Base-by-base conservation (phyloP, 2,888 invertebrate genomes). In the Luperina nickerlii region DNA sequence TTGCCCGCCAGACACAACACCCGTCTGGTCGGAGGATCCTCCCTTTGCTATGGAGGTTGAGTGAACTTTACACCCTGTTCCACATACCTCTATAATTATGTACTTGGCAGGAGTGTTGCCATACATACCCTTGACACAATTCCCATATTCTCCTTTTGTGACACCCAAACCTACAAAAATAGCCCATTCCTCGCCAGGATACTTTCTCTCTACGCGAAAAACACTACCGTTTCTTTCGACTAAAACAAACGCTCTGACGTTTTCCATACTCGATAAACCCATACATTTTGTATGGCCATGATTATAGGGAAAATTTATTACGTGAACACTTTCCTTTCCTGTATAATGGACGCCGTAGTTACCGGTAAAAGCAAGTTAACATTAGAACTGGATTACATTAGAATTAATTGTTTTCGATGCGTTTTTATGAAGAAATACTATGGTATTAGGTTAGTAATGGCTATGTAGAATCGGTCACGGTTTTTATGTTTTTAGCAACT, bases 291-390 rank as follows among this genome's bases (percentile, higher is more conserved):
- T 77, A 71, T 54, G 71, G 74, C 38, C 67, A 54, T 66, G 38
- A 65, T 77, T 54, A 81, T 74, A 27, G 81, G 65, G 71, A 79
- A 85, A 77, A 82, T 69, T 48, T 27, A 27, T 85, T 85, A 73
- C 72, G 60, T 20, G 48, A 85, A 8, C 11, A 85, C 85, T 85
- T 85, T 85, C 82, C 67, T 74, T 72, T 79, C 72, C 9, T 48
- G 62, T 38, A 7, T 74, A 78, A 83, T 74, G 60, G 66, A 42
- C 70, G 66, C n/a, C 5, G 32, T 32, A 60, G 27, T 65, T 65
- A 32, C n/a, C 6, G n/a, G 32, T 32, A 32, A 32, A 32, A 32
- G 32, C 32, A 32, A 32, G 32, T 32, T 32, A 32, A 32, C 32
- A 32, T 32, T 32, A 32, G 32, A 32, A 32, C 60, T 45, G 20